Evolutionary conservation across 2,888 invertebrate genomes (phyloP), one percentile per base, ranked within the genome.

Genomic region (Oxystoma pomonae): DNA sequence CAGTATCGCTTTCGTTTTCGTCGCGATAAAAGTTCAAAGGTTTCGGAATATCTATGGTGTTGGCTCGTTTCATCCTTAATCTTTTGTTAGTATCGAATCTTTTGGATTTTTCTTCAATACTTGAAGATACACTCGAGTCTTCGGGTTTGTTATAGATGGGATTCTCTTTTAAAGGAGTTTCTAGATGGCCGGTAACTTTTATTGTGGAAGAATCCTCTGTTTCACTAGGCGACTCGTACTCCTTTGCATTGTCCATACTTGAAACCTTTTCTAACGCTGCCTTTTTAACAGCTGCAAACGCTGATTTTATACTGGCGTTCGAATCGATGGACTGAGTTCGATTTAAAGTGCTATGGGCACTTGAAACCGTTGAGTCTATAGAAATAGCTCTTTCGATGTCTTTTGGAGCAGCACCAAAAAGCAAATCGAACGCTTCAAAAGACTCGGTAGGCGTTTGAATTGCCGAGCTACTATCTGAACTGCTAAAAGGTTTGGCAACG

Each of bases 21-120:
- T 78, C 78, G 60, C 78, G 78, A 56, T 81, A 81, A 67, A 79
- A 81, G 61, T 79, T 78, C 79, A 84, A 69, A 0, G 87, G 86
- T 73, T 91, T 91, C 0, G 93, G 92, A 75, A 94, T 92, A 75
- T 94, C 93, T 67, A 94, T 92, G 1, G 94, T 94, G 71, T 94
- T 94, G 1, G 94, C 93, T 16, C 94, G 85, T 78, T 93, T 94
- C 88, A 94, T 91, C 72, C 89, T 87, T 20, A 88, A 82, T 74
- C 90, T 91, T 71, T 89, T 90, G 66, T 83, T 85, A 1, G 72
- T 67, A 58, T 82, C 82, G 70, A 85, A 87, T 64, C 84, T 76
- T 68, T 78, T 81, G 0, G 78, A 72, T 67, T 72, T 76, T 22
- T 76, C 74, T 16, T 72, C 73, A 17, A 72, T 60, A 7, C 16